phyloP scores from a whole-genome alignment of 2,888 invertebrate species.

The Synergus japonicus region DNA sequence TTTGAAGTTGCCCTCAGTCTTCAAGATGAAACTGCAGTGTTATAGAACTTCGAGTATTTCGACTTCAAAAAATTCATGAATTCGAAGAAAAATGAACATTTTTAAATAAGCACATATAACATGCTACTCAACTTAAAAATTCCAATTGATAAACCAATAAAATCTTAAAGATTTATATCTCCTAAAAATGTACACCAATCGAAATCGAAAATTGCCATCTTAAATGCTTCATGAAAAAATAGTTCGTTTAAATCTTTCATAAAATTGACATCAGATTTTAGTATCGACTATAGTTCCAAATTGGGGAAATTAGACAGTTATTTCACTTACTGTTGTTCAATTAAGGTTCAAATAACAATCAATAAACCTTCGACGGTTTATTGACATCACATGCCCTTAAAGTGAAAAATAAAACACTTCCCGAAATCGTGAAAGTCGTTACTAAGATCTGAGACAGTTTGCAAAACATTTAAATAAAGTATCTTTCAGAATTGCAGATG shows the following conservation, averaged over 20 bases:
- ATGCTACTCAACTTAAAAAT: background rate
- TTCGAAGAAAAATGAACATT: background rate
- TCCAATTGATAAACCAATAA: background rate
- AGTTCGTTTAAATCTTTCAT: background rate
- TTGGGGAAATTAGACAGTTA: background rate
- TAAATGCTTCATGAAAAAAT: background rate
- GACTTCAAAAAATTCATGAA: background rate
- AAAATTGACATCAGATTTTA: background rate
- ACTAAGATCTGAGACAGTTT: background rate
- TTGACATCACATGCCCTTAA: no score
- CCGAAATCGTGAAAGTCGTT: background rate
- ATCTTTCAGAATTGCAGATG: background rate
- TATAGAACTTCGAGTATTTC: background rate
- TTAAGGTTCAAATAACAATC: no score
- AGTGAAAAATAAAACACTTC: background rate
- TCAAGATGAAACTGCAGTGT: constrained; percentile 30
- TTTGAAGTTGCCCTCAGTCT: constrained; percentile 17
- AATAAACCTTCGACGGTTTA: no score
- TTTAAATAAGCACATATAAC: background rate
- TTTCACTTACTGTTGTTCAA: background rate
- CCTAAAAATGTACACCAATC: background rate
- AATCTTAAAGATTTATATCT: background rate
- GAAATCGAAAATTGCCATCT: background rate
- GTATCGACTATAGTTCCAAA: background rate
- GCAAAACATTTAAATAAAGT: background rate